Percentiles rank a stretch among this genome's conserved stretches.
Conservation (phyloP, 2,888 invertebrate species). For the Aromia moschata region DNA sequence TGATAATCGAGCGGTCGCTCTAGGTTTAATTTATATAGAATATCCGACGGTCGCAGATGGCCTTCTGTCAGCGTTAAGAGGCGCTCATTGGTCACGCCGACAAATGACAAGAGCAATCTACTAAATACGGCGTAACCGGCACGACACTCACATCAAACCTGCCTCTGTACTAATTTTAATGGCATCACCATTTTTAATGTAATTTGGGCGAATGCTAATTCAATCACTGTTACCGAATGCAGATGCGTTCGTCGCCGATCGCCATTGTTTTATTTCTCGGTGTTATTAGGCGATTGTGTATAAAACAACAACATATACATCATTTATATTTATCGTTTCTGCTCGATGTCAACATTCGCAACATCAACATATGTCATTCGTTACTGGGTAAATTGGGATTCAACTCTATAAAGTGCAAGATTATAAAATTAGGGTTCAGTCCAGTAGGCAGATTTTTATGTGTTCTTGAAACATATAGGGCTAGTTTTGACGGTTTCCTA, state of each 20-base stretch:
- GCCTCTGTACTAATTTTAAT: slow-evolving; percentile 22
- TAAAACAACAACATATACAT: background rate
- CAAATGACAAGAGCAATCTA: slow-evolving; percentile 50
- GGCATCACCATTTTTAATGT: slow-evolving; percentile 14
- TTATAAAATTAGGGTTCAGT: no score
- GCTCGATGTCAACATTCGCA: no score
- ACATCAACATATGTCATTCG: no score
- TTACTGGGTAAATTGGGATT: no score
- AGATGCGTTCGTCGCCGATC: background rate
- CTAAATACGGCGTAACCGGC: slow-evolving; percentile 19
- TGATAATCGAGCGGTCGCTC: slow-evolving; percentile 30
- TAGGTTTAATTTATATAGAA: slow-evolving; percentile 51
- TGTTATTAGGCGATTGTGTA: background rate
- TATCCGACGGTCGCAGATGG: slow-evolving; percentile 54
- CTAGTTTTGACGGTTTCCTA: no score
- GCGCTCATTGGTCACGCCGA: slow-evolving; percentile 54
- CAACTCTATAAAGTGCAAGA: no score
- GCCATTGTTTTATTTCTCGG: background rate
- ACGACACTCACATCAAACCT: slow-evolving; percentile 16
- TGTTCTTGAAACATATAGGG: no score
- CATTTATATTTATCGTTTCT: no score
- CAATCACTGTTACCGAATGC: background rate
- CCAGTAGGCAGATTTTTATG: no score
- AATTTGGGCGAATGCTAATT: slow-evolving; percentile 1
- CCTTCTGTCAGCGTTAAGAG: slow-evolving; percentile 54